A percentile compares a stretch with the other conserved stretches of the same genome.
Conservation (phyloP, 92 coral and sea anemone species). For the Phymanthus crucifer region DNA sequence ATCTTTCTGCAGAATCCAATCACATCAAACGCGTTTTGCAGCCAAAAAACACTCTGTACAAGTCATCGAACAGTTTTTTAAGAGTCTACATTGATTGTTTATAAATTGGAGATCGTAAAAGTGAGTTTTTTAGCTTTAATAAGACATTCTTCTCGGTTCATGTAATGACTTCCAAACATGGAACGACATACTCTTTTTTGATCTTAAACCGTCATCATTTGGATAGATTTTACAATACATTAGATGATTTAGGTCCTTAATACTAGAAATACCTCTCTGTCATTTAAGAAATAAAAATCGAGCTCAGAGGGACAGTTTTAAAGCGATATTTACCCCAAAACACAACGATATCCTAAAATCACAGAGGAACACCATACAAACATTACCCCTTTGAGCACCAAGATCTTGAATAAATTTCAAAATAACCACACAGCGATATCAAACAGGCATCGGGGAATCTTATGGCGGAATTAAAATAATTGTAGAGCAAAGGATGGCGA, state of each 20-base stretch:
- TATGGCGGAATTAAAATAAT: background rate
- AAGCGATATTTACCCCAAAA: constrained; percentile 42
- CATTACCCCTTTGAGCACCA: constrained; percentile 20
- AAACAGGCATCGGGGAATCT: constrained; percentile 5
- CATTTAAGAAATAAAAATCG: background rate
- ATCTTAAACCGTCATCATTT: constrained; percentile 25
- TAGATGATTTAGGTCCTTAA: background rate
- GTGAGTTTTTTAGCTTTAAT: background rate
- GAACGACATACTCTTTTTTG: constrained; percentile 20
- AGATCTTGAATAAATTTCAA: constrained; percentile 5
- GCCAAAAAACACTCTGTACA: background rate
- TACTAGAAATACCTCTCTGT: background rate
- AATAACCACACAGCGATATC: constrained; percentile 14
- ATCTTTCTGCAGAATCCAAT: constrained; percentile 28
- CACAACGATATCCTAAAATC: constrained; percentile 32
- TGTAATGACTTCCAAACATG: constrained; percentile 43
- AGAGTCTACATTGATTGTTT: background rate
- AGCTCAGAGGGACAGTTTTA: constrained; percentile 1
- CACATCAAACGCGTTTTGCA: background rate
- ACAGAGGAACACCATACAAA: constrained; percentile 30
- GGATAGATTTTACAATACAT: constrained; percentile 9
- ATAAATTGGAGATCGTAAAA: background rate
- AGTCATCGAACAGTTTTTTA: background rate
- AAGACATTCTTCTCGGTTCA: constrained; percentile 43
- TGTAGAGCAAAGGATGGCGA: constrained; percentile 64